Evolutionary conservation across 2,797 vertebrate species (phyloP).

Genomic region (Sternotherus odoratus): DNA sequence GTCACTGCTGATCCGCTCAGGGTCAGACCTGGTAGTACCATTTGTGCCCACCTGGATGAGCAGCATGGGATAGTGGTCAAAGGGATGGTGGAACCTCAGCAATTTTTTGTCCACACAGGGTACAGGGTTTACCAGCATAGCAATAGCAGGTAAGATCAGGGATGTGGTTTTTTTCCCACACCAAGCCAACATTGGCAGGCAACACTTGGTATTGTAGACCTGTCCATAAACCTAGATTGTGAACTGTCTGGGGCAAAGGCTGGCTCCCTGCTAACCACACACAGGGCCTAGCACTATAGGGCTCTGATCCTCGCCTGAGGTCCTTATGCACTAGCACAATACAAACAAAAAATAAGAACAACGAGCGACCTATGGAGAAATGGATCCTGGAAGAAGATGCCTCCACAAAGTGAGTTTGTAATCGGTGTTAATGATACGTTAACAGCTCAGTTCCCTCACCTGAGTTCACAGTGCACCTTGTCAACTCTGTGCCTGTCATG

Average conservation of each 20-base stretch:
- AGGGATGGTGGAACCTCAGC: too few relatives aligned
- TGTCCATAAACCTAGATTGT: background rate
- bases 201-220: background rate
- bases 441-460: background rate
- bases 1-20: too few relatives aligned
- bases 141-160: background rate
- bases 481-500: too few relatives aligned
- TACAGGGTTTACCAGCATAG: background rate
- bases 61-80: too few relatives aligned
- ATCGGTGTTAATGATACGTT: background rate
- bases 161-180: background rate
- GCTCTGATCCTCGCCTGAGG: background rate
- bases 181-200: background rate
- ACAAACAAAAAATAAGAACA: background rate
- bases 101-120: too few relatives aligned
- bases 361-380: rapidly evolving
- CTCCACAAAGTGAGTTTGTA: background rate
- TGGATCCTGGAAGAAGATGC: background rate
- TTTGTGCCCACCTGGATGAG: too few relatives aligned
- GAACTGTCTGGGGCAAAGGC: background rate
- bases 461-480: too few relatives aligned
- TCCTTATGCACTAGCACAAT: background rate
- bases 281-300: background rate
- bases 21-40: too few relatives aligned
- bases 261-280: background rate